Base-by-base conservation (phyloP, 2,888 invertebrate species). In the Metacarcinus magister region DNA sequence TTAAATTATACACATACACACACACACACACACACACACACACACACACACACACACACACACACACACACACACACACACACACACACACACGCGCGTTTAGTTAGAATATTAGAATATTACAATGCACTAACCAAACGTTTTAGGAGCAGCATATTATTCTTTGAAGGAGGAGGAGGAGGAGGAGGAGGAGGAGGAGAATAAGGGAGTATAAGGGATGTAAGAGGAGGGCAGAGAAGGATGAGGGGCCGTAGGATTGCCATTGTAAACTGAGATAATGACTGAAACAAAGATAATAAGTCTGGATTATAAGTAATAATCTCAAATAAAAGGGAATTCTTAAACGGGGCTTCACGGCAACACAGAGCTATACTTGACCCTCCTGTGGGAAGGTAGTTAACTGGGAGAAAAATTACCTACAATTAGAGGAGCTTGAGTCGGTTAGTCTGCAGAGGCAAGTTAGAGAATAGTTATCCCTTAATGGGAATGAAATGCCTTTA, bases 131-230 rank as follows among this genome's bases (percentile, higher is more conserved):
- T 54, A 7, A 54, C 54, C 16, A 16, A 10, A 54, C 8, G 0
- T 54, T 54, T 54, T 10, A 54, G 54, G 10, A 54, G 10, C 54
- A 54, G 54, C 16, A 54, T 16, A 54, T 54, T 54, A 54, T 13
- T 54, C 54, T 13, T 16, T 7, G 8, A 16, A 54, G 8, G 8
- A 54, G 54, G 67, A 67, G 67, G 67, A 67, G 67, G 67, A 67
- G 67, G 67, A 67, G 67, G 67, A 67, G 67, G 67, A 67, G 67
- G n/a, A 67, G 67, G 67, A 67, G 67, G 54, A 23, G n/a, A n/a
- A 67, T 10, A 19, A 23, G 67, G 16, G 67, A 46, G 46, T 46
- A 46, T 46, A 46, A 46, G 46, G 46, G 19, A 16, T 13, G 60
- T 7, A 60, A 16, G 60, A 60, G 60, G 19, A 60, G 60, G 60